A percentile compares a stretch with the other conserved stretches of the same genome.
Evolutionary conservation across 2,888 invertebrate species (phyloP).

Genomic region (Bimastos eiseni): DNA sequence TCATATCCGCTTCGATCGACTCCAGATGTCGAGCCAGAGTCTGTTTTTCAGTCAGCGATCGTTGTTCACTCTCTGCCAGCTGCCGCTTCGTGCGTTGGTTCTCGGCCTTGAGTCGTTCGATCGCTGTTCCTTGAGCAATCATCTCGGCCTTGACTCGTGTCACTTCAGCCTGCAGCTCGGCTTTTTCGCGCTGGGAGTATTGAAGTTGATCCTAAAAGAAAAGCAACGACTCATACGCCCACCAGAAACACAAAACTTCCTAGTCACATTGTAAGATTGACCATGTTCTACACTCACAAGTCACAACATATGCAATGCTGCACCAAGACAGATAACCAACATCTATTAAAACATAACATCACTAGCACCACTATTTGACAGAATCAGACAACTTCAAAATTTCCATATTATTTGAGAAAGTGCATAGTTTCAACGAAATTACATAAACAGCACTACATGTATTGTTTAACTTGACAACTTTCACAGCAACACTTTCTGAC

Average conservation of each 20-base stretch:
- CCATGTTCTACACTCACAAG: not conserved
- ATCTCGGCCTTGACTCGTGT: slow-evolving; percentile 41
- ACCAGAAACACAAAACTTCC: not conserved
- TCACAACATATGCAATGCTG: not conserved
- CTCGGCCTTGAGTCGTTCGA: slow-evolving; percentile 61
- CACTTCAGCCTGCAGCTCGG: slow-evolving; percentile 57
- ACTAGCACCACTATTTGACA: not conserved
- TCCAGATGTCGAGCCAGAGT: slow-evolving; percentile 63
- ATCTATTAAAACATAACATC: not conserved
- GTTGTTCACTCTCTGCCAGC: slow-evolving; percentile 60
- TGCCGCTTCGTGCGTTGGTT: slow-evolving; percentile 56
- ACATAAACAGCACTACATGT: not conserved
- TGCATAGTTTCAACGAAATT: not conserved
- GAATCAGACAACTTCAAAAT: not conserved
- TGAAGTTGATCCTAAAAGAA: slow-evolving; percentile 61
- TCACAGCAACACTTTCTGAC: not conserved
- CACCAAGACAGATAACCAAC: not conserved
- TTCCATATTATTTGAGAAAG: not conserved
- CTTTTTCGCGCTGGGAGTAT: slow-evolving; percentile 58
- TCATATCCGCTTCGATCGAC: slow-evolving; percentile 64
- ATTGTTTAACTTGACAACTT: not conserved
- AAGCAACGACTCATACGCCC: not conserved
- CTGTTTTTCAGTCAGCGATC: slow-evolving; percentile 63
- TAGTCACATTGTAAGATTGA: not conserved
- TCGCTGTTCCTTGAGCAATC: slow-evolving; percentile 54